These are phyloP conservation scores for Drosophila ohnishii DNA, from an alignment of 1,140 invertebrate species.

Conservation along the genomic window DNA sequence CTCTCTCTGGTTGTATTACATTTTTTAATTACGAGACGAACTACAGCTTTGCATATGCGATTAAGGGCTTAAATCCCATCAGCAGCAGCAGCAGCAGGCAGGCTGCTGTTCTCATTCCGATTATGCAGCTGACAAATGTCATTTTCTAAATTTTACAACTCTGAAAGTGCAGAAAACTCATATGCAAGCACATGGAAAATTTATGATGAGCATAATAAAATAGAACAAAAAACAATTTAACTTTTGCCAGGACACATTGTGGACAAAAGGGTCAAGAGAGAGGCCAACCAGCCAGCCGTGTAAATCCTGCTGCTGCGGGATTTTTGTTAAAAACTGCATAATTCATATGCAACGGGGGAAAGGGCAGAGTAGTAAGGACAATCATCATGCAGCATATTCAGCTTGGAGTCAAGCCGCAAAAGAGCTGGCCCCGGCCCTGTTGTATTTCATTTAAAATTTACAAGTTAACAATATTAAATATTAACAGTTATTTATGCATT, in stretches of 20 bases:
- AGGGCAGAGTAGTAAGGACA: constrained; percentile 16
- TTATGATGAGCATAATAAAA: constrained; percentile 57
- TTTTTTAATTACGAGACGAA: constrained; percentile 44
- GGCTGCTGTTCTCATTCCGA: constrained; percentile 20
- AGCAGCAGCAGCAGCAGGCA: not conserved
- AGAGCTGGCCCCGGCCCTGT: constrained; percentile 39
- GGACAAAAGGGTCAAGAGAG: constrained; percentile 24
- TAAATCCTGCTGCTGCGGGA: constrained; percentile 62
- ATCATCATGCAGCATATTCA: constrained; percentile 28
- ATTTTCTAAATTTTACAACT: constrained; percentile 69
- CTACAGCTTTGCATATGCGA: constrained; percentile 30
- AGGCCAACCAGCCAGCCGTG: constrained; percentile 53
- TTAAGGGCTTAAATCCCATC: constrained; percentile 28
- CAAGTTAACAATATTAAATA: constrained; percentile 82
- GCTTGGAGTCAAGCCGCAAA: constrained; percentile 39
- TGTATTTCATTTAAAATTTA: constrained; percentile 82
- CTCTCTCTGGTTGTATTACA: not conserved
- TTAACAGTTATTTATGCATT: constrained; percentile 82
- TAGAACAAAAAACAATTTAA: constrained; percentile 76
- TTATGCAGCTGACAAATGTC: constrained; percentile 69
- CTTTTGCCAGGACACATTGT: constrained; percentile 52
- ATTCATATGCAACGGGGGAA: constrained; percentile 56
- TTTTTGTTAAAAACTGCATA: constrained; percentile 81
- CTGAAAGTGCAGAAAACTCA: constrained; percentile 31
- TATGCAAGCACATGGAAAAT: constrained; percentile 59